phyloP scores from a whole-genome alignment of 2,888 invertebrate genomes.

The Drosophila antonietae region DNA sequence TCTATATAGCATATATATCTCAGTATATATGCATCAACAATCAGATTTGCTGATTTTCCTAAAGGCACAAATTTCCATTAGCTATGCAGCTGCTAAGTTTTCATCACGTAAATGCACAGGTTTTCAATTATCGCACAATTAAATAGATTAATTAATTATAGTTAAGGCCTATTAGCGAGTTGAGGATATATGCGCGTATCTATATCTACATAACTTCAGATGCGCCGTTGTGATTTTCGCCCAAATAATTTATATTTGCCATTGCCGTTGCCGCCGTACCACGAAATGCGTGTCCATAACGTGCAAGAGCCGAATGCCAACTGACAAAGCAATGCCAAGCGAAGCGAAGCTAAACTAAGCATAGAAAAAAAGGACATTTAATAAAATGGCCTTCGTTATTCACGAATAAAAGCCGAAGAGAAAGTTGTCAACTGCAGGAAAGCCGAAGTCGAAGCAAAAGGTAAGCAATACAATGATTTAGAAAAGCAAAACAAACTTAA shows the following conservation, averaged over 20 bases:
- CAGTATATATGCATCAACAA: conserved; percentile 13
- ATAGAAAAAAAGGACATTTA: conserved; percentile 43
- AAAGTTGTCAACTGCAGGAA: conserved; percentile 33
- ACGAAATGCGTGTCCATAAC: conserved; percentile 52
- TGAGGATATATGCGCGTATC: background rate
- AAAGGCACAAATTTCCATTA: conserved; percentile 17
- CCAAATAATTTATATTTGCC: conserved; percentile 5
- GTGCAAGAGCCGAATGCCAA: conserved; percentile 73
- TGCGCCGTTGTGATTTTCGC: conserved; percentile 26
- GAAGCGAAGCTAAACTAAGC: conserved; percentile 40
- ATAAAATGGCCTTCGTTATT: conserved; percentile 44
- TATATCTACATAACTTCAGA: conserved; percentile 25
- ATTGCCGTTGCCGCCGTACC: background rate
- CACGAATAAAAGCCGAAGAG: conserved; percentile 41
- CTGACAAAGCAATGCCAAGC: conserved; percentile 48
- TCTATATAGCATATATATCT: background rate
- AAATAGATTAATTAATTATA: conserved; percentile 1
- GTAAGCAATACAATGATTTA: conserved; percentile 16
- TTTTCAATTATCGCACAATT: conserved; percentile 35
- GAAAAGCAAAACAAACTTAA: conserved; percentile 12
- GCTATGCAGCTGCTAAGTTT: conserved; percentile 14
- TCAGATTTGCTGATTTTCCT: conserved; percentile 21
- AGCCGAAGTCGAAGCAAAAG: background rate
- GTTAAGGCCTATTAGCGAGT: background rate
- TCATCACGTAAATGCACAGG: conserved; percentile 31